phyloP scores from a whole-genome alignment of 2,113 vertebrate species.

The Isurus oxyrinchus region DNA sequence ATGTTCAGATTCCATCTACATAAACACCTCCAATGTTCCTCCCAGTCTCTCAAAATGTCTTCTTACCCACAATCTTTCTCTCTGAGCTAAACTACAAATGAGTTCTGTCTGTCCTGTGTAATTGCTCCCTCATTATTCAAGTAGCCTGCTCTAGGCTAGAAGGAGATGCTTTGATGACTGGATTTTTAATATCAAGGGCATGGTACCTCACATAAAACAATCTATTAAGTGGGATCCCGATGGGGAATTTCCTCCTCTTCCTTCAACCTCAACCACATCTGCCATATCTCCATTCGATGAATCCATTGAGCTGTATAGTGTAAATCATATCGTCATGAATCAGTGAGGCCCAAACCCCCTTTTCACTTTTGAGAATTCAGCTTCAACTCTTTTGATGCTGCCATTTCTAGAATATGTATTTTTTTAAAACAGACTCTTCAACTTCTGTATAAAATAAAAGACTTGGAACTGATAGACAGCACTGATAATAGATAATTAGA shows the following conservation, averaged over 20 bases:
- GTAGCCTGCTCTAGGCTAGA: conserved; percentile 5
- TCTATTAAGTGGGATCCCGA: neutral
- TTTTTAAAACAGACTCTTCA: neutral
- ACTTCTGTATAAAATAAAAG: no score
- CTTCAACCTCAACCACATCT: neutral
- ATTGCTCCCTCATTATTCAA: conserved; percentile 24
- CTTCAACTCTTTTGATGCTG: no score
- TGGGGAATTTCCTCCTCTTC: conserved; percentile 21
- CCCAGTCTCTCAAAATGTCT: neutral
- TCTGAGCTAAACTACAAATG: conserved; percentile 23
- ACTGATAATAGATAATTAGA: neutral
- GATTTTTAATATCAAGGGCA: conserved; percentile 35
- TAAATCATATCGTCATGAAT: neutral
- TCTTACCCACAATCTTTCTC: neutral
- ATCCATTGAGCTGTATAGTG: neutral
- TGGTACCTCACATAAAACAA: conserved; percentile 13
- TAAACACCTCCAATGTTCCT: neutral
- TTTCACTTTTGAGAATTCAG: neutral
- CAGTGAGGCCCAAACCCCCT: neutral
- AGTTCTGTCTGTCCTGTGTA: neutral
- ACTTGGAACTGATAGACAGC: neutral
- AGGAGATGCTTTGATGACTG: conserved; percentile 24
- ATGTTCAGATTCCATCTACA: neutral
- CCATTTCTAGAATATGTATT: neutral
- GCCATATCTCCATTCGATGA: neutral